Evolutionary conservation across 2,797 vertebrate species (phyloP).

Genomic region (Adrianichthys oophorus): DNA sequence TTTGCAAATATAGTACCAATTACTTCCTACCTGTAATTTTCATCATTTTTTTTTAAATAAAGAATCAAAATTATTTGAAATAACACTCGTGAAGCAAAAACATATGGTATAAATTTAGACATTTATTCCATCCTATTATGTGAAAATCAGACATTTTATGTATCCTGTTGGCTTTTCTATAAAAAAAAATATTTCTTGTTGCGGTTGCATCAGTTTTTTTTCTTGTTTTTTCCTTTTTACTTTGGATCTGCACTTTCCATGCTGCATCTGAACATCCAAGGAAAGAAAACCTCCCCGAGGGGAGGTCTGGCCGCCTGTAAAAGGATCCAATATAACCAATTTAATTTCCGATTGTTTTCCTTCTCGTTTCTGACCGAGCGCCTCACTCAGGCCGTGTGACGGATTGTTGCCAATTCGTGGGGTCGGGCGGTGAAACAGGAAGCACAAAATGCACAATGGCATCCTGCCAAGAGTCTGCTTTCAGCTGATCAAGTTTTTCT

Average conservation of each 20-base stretch:
- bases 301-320: constrained; percentile 3
- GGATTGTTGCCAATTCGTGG: constrained; percentile 14
- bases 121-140: background rate
- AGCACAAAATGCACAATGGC: constrained; percentile 5
- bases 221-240: constrained; percentile 1
- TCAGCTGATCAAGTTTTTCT: no score
- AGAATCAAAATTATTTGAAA: no score
- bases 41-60: no score
- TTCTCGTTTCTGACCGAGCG: background rate
- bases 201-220: background rate
- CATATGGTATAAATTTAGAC: background rate
- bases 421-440: constrained; percentile 13
- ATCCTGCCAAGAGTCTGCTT: background rate
- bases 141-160: background rate
- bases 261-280: background rate
- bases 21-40: no score
- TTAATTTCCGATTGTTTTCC: constrained; percentile 4
- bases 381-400: constrained; percentile 3
- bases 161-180: background rate
- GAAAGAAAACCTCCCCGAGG: background rate
- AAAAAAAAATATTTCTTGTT: background rate
- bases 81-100: no score
- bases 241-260: constrained; percentile 1
- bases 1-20: no score
- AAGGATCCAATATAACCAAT: constrained; percentile 5